phyloP scores from a whole-genome alignment of 2,888 invertebrate genomes.

The Amphipyra berbera region DNA sequence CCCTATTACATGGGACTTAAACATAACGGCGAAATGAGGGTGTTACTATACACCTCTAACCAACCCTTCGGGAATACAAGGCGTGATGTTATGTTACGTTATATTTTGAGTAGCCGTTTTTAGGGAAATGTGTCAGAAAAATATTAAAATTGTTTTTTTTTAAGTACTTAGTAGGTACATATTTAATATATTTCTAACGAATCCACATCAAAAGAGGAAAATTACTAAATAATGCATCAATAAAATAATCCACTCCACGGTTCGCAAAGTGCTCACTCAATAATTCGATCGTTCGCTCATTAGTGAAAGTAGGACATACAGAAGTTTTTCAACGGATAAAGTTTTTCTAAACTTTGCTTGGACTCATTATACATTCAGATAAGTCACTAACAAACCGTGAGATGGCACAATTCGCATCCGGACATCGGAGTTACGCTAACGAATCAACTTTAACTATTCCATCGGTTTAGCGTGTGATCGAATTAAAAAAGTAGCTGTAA shows the following conservation, averaged over 20 bases:
- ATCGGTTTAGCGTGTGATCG: conserved; percentile 51
- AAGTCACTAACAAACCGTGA: conserved; percentile 75
- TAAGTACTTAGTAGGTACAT: no score
- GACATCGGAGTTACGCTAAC: conserved; percentile 68
- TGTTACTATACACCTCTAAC: no score
- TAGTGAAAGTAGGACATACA: conserved; percentile 58
- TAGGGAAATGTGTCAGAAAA: no score
- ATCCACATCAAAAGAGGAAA: no score
- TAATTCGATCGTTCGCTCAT: conserved; percentile 62
- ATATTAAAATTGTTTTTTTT: no score
- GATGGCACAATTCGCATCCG: conserved; percentile 61
- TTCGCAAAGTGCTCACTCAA: conserved; percentile 12
- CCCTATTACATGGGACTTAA: no score
- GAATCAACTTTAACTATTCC: conserved; percentile 74
- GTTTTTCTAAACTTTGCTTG: conserved; percentile 65
- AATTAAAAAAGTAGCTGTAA: conserved; percentile 26
- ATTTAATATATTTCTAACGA: no score
- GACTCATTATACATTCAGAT: conserved; percentile 77
- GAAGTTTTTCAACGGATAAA: conserved; percentile 62
- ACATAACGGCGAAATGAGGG: no score
- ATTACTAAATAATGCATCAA: no score
- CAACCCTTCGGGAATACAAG: no score
- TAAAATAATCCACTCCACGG: neutral
- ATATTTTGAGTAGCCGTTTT: no score
- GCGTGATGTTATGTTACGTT: no score